phyloP scores from a whole-genome alignment of 1,140 invertebrate species.

The Cotesia chilonis region DNA sequence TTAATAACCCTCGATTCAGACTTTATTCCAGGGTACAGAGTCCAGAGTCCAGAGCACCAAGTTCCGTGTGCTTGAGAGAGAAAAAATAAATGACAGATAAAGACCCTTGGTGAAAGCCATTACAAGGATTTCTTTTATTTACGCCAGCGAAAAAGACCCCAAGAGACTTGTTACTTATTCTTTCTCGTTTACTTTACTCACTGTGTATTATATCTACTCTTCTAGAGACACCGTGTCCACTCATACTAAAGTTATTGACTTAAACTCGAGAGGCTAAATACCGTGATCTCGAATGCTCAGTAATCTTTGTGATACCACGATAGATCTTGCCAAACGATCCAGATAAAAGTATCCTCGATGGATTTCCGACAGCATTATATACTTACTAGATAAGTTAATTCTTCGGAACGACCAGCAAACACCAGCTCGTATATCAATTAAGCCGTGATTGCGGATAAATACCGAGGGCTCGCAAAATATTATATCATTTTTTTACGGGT shows the following conservation, averaged over 20 bases:
- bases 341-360: not conserved
- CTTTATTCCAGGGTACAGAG: not conserved
- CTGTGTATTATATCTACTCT: not conserved
- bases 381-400: conserved; percentile 34
- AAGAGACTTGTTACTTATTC: conserved; percentile 23
- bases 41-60: not conserved
- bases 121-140: conserved; percentile 67
- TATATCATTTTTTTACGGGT: conserved; percentile 15
- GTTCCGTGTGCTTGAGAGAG: conserved; percentile 29
- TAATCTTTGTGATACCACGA: conserved; percentile 11
- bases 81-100: conserved; percentile 33
- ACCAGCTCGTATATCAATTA: conserved; percentile 65
- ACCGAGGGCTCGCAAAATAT: conserved; percentile 12
- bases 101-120: conserved; percentile 57
- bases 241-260: conserved; percentile 3
- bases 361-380: conserved; percentile 27
- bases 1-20: conserved; percentile 50
- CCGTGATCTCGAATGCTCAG: conserved; percentile 24
- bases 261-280: conserved; percentile 23
- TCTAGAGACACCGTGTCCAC: not conserved
- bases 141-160: conserved; percentile 57
- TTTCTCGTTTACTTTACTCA: conserved; percentile 12
- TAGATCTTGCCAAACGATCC: conserved; percentile 10
- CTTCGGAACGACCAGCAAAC: conserved; percentile 50
- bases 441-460: conserved; percentile 39